phyloP scores from a whole-genome alignment of 1,140 invertebrate species.

The Diachasmimorpha longicaudata region DNA sequence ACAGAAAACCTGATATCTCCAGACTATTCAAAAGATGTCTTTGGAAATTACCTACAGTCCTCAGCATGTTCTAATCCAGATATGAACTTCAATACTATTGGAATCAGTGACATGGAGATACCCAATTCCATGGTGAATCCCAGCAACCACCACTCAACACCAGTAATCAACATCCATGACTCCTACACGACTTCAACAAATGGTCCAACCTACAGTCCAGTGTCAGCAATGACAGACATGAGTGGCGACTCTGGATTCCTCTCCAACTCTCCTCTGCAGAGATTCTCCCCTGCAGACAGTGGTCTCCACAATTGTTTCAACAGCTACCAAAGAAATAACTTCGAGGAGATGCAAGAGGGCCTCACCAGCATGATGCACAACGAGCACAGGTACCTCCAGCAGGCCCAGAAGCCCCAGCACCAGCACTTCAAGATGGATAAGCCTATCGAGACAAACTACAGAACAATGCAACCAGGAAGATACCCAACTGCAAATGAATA shows the following conservation, averaged over 20 bases:
- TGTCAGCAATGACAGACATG: slow-evolving; percentile 55
- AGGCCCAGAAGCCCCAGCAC: slow-evolving; percentile 40
- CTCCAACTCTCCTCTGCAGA: slow-evolving; percentile 55
- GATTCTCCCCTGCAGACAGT: slow-evolving; percentile 53
- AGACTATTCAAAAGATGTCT: slow-evolving; percentile 46
- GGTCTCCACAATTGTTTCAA: slow-evolving; percentile 47
- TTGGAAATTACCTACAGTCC: slow-evolving; percentile 48
- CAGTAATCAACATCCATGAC: slow-evolving; percentile 47
- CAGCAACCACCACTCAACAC: slow-evolving; percentile 41
- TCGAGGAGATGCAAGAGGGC: slow-evolving; percentile 47
- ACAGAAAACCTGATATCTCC: slow-evolving; percentile 38
- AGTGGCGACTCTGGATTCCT: slow-evolving; percentile 55
- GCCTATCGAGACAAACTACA: slow-evolving; percentile 48
- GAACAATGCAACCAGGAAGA: slow-evolving; percentile 28
- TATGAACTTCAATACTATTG: slow-evolving; percentile 52
- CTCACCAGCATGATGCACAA: slow-evolving; percentile 40
- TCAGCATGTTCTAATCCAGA: slow-evolving; percentile 44
- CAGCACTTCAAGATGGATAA: slow-evolving; percentile 37
- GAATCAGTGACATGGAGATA: slow-evolving; percentile 43
- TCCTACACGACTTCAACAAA: slow-evolving; percentile 38
- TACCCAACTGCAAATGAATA: slow-evolving; percentile 47
- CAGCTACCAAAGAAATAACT: slow-evolving; percentile 39
- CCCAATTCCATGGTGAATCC: slow-evolving; percentile 37
- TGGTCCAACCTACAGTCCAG: slow-evolving; percentile 40
- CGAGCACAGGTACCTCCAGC: slow-evolving; percentile 48